Evolutionary conservation across 2,113 vertebrate genomes (phyloP), one percentile per base, ranked within the genome.

Genomic region (Antechinus flavipes): DNA sequence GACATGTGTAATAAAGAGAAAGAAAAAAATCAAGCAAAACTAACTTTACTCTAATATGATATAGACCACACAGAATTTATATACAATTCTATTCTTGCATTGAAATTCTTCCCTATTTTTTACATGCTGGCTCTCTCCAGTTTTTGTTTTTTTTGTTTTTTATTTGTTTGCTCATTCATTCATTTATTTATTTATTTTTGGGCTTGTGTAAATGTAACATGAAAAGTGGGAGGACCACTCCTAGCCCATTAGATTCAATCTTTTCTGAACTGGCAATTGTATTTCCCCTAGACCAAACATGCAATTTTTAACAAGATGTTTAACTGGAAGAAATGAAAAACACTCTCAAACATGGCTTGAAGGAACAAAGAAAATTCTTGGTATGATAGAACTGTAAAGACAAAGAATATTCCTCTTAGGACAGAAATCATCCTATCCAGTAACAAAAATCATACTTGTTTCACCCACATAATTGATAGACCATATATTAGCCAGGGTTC

Each of bases 1-100:
- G 89, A 93, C 93, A 96, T 94, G 94, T 97, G 92, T 89, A 93
- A 97, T 93, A 95, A 96, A 96, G 89, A 97, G 91, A 94, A 97
- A 96, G 1, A 56, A 96, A 96, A 96, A n/a, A 96, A 54, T 27
- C 27, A 90, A 95, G 92, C 0, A 89, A 90, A 55, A 96, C 94
- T 93, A 76, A 76, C 56, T 97, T 91, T 94, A 76, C 56, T 97
- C 90, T 94, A 89, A 95, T 96, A 92, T 95, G 91, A 95, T 89
- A 92, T 50, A 93, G 84, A 96, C 92, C 0, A 19, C 19, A 50
- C 35, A 91, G 95, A 93, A 23, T 90, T 96, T 94, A 95, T 95
- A 95, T 93, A 97, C 96, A 94, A 93, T 96, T 96, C 94, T 76
- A n/a, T 89, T 96, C 93, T 93, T 97, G 91, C 94, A 94, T 94